Base-by-base conservation (phyloP, 2,797 vertebrate genomes). In the Notolabrus celidotus region DNA sequence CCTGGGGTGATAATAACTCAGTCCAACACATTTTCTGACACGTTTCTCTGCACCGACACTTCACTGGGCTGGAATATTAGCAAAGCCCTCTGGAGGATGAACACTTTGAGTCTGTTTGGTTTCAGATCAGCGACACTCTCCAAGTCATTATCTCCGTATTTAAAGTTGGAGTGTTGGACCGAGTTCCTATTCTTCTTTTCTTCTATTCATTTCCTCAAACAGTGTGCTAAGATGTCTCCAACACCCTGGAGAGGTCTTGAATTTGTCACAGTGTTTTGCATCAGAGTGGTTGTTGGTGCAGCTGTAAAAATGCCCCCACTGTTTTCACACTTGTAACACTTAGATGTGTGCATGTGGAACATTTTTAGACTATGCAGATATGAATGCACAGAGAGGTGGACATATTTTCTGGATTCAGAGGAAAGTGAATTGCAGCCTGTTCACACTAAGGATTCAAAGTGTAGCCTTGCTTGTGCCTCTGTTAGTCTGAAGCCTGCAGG, bases 1-100 rank as follows among this genome's bases (percentile, higher is more conserved):
- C 66, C 69, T 60, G 56, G 46, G 74, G 74, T 79, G 83, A 83
- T 84, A 85, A 87, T 84, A 86, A 85, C 67, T 82, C 76, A 68
- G 54, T 61, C 67, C 51, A 58, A 71, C 71, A 73, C 76, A 71
- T 84, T 84, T 71, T 57, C 65, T 56, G 68, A 71, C 62, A 76
- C 59, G 15, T 80, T 63, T 75, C 67, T 80, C 58, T 64, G 53
- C 52, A 10, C 64, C 65, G 78, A 71, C 70, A 63, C 56, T 64
- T 59, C 53, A 71, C 58, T 67, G 38, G 57, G 39, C 33, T 3
- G 3, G 27, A 51, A 70, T 82, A 75, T 80, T 71, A 58, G 54
- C 77, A 73, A 67, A 38, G 11, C 19, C 41, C 63, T 46, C 64
- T 61, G 2, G 67, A 65, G 55, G 50, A 54, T 52, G 53, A 71